A percentile compares a stretch with the other conserved stretches of the same genome.
Conservation (phyloP, 1,140 invertebrate species). For the Limonius californicus region DNA sequence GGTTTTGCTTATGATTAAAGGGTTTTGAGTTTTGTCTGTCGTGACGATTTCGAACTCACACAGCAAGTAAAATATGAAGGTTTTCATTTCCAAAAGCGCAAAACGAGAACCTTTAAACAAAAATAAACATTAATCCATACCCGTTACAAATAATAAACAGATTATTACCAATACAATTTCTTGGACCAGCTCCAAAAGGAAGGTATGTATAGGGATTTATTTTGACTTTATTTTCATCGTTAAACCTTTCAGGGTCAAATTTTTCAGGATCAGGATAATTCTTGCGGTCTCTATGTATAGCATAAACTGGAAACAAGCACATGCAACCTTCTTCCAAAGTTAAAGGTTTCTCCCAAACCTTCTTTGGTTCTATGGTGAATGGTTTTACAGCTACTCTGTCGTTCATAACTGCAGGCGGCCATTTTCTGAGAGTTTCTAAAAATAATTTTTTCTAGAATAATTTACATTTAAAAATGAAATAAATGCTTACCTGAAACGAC, state of each 20-base stretch:
- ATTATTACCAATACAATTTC: conserved; percentile 54
- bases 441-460: conserved; percentile 42
- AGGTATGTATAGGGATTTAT: conserved; percentile 48
- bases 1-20: neutral
- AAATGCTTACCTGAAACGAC: conserved; percentile 48
- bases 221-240: conserved; percentile 43
- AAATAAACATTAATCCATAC: too few species aligned
- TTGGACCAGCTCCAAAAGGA: conserved; percentile 55
- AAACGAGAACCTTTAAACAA: too few species aligned
- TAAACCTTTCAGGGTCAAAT: conserved; percentile 54
- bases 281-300: conserved; percentile 50
- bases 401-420: conserved; percentile 49
- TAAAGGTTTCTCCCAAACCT: conserved; percentile 19
- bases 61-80: neutral
- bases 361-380: conserved; percentile 45
- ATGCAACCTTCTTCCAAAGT: conserved; percentile 39
- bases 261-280: conserved; percentile 18
- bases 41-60: neutral
- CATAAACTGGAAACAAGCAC: conserved; percentile 41
- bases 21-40: neutral
- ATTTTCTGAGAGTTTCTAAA: conserved; percentile 55
- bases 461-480: neutral
- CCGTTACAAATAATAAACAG: too few species aligned
- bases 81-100: neutral
- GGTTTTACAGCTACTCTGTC: conserved; percentile 52